Conservation (phyloP, 2,113 vertebrate species). For the Petroica traversi region DNA sequence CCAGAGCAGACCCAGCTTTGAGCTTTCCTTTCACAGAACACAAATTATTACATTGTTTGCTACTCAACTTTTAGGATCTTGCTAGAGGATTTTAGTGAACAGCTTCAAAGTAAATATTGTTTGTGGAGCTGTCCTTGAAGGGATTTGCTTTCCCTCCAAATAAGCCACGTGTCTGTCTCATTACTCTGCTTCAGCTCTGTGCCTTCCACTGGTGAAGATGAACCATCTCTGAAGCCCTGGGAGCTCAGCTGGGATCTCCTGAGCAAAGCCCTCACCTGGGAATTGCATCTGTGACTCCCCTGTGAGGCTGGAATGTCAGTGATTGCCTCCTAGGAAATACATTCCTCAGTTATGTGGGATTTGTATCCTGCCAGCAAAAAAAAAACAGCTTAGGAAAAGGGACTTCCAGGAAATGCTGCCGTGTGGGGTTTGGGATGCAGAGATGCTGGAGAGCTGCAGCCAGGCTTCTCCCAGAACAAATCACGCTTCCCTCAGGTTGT, state of each 20-base stretch:
- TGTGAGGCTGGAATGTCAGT: accelerated
- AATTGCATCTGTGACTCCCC: accelerated
- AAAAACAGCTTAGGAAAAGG: not conserved
- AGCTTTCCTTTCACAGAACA: not conserved
- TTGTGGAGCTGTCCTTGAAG: not conserved
- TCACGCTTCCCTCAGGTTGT: not conserved
- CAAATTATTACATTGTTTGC: not conserved
- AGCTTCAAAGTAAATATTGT: not conserved
- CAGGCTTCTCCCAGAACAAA: not conserved
- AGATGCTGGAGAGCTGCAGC: not conserved
- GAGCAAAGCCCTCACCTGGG: not conserved
- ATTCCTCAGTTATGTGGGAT: not conserved
- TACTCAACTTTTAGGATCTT: not conserved
- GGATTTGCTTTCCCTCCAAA: not conserved
- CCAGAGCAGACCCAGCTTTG: not conserved
- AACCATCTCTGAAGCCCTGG: not conserved
- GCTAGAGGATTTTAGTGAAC: not conserved
- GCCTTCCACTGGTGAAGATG: not conserved
- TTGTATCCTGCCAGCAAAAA: not conserved
- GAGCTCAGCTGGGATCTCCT: not conserved
- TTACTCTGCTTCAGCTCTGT: not conserved
- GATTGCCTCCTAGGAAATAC: not conserved
- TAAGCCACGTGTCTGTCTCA: not conserved
- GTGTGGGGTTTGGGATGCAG: not conserved
- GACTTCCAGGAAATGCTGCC: not conserved